Conservation (phyloP, 2,888 invertebrate species). For the Norana najaformis region DNA sequence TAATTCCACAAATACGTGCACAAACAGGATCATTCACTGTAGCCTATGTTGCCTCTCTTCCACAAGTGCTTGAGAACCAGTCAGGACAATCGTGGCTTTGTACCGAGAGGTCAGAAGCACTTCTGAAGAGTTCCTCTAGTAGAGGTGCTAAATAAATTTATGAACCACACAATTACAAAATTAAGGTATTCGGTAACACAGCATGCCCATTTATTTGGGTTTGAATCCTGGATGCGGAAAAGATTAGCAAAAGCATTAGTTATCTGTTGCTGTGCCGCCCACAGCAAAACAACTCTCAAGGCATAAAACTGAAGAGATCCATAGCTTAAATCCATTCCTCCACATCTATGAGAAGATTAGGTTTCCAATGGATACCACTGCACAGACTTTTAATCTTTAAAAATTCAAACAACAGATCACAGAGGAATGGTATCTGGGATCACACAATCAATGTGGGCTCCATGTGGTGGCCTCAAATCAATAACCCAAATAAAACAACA, state of each 20-base stretch:
- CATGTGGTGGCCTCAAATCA: background rate
- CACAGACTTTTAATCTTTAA: background rate
- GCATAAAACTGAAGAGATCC: background rate
- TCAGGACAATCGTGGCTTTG: too few relatives aligned
- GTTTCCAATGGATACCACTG: background rate
- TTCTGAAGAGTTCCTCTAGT: too few relatives aligned
- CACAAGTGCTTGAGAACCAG: background rate
- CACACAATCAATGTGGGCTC: background rate
- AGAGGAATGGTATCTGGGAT: background rate
- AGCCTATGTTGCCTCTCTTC: background rate
- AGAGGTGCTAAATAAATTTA: background rate
- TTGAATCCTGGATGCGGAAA: background rate
- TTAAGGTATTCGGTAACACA: too few relatives aligned
- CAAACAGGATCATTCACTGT: too few relatives aligned
- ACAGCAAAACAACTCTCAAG: background rate
- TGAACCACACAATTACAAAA: slow-evolving; percentile 1
- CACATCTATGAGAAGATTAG: background rate
- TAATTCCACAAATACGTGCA: too few relatives aligned
- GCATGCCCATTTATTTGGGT: background rate
- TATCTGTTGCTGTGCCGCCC: background rate
- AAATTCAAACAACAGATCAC: background rate
- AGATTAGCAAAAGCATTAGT: background rate
- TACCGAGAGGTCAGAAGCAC: too few relatives aligned
- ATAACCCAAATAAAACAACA: background rate
- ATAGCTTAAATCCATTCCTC: background rate